Conservation (phyloP, 2,888 invertebrate species). For the Linyphia triangularis region DNA sequence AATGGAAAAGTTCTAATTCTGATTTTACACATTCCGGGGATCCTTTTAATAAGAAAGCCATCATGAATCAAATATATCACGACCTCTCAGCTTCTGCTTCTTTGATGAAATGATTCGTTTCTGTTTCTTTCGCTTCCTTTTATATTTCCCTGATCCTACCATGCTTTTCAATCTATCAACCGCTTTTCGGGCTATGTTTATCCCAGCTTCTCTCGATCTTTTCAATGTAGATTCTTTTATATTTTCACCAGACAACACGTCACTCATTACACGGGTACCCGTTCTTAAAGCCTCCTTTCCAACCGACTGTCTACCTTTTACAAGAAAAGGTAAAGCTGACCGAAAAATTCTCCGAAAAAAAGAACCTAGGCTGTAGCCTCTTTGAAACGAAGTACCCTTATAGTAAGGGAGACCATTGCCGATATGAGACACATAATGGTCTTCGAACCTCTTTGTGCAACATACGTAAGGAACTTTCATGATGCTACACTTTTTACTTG, state of each 20-base stretch:
- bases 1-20: conserved; percentile 41
- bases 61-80: conserved; percentile 10
- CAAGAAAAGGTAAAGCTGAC: conserved; percentile 57
- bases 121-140: conserved; percentile 18
- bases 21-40: conserved; percentile 56
- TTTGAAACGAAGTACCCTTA: conserved; percentile 30
- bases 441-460: conserved; percentile 27
- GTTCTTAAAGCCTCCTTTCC: conserved; percentile 54
- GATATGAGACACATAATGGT: conserved; percentile 29
- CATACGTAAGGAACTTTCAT: conserved; percentile 42
- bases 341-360: conserved; percentile 54
- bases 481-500: not conserved
- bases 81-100: not conserved
- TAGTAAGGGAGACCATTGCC: conserved; percentile 36
- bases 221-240: not conserved
- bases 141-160: conserved; percentile 10
- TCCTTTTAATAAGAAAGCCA: conserved; percentile 26
- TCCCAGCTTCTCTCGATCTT: not conserved
- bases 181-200: conserved; percentile 2
- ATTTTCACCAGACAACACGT: conserved; percentile 29
- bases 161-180: not conserved
- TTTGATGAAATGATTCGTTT: not conserved
- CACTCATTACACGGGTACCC: conserved; percentile 27
- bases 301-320: conserved; percentile 24
- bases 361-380: conserved; percentile 43